These are phyloP conservation scores for Acromyrmex charruanus DNA, from an alignment of 1,140 invertebrate species.

Conservation along the genomic window DNA sequence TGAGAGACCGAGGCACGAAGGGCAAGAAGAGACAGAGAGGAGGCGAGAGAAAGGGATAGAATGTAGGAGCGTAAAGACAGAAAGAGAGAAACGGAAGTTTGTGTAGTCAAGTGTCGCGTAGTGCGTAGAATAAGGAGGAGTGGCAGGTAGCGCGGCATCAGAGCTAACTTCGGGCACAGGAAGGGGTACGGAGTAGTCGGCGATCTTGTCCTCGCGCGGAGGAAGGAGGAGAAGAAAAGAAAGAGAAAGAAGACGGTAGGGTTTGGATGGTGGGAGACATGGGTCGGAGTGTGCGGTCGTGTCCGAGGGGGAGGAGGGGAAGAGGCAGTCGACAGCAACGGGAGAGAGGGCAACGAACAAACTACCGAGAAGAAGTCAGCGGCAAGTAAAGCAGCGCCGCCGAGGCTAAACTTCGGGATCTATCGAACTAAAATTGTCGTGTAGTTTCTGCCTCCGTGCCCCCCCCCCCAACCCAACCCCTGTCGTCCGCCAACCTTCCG, in stretches of 20 bases:
- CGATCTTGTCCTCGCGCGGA: conserved; percentile 64
- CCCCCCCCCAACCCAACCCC: conserved; percentile 52
- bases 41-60: conserved; percentile 37
- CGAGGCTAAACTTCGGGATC: conserved; percentile 84
- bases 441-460: conserved; percentile 83
- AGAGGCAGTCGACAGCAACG: conserved; percentile 55
- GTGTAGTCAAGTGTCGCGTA: conserved; percentile 77
- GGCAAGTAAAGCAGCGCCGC: conserved; percentile 84
- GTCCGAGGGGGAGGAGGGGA: conserved; percentile 61
- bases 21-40: conserved; percentile 31
- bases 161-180: conserved; percentile 62
- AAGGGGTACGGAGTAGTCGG: conserved; percentile 70
- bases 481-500: conserved; percentile 53
- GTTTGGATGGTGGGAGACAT: conserved; percentile 55
- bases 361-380: conserved; percentile 86
- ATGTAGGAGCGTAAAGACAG: conserved; percentile 7
- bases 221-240: conserved; percentile 45
- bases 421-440: conserved; percentile 86
- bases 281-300: conserved; percentile 69
- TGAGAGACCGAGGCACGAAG: neutral
- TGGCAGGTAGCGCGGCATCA: conserved; percentile 77
- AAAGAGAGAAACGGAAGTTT: conserved; percentile 60
- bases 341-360: conserved; percentile 81
- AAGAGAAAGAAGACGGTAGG: conserved; percentile 67
- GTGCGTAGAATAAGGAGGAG: conserved; percentile 74